Base-by-base conservation (phyloP, 1,140 invertebrate genomes). In the Drosophila trapezifrons region DNA sequence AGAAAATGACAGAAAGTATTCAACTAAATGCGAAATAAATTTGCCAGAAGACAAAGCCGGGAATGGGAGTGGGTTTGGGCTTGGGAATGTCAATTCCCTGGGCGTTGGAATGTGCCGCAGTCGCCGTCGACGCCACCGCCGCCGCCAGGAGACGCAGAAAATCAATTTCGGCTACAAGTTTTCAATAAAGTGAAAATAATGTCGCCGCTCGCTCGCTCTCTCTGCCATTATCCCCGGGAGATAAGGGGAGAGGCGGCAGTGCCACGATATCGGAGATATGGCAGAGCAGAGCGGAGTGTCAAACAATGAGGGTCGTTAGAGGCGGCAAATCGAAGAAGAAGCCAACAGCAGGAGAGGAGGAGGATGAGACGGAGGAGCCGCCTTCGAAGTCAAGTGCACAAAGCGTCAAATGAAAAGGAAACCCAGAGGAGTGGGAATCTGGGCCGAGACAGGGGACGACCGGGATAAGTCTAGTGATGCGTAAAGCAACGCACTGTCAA, bases 111-210 rank as follows among this genome's bases (percentile, higher is more conserved):
- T 86, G 79, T 78, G 59, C 51, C 58, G 80, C 67, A 72, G 22
- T 27, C 60, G 40, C 42, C 60, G 17, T 58, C 70, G 5, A 4
- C 12, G 38, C 49, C 59, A 55, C 67, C 76, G 69, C 49, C 63
- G 62, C 67, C 76, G 74, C 67, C 83, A 85, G 76, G 83, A 89
- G 76, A 87, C 83, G 83, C 66, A 64, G 84, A 89, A 87, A 87
- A 87, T 87, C 83, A 87, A 87, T 87, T 87, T 89, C 72, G 76
- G 80, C 80, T 87, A 87, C 83, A 87, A 87, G 83, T 87, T 87
- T 87, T 87, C 83, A 87, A 87, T 87, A 87, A 86, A 86, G 83
- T 86, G 84, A 86, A 86, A 86, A 86, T 86, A 86, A 86, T 86
- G 83, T 89, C 76, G 76, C 80, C 46, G 42, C 64, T 59, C 58